Percentiles rank a stretch among this genome's conserved stretches.
Conservation (phyloP, 2,113 vertebrate genomes). For the Leucopsar rothschildi region DNA sequence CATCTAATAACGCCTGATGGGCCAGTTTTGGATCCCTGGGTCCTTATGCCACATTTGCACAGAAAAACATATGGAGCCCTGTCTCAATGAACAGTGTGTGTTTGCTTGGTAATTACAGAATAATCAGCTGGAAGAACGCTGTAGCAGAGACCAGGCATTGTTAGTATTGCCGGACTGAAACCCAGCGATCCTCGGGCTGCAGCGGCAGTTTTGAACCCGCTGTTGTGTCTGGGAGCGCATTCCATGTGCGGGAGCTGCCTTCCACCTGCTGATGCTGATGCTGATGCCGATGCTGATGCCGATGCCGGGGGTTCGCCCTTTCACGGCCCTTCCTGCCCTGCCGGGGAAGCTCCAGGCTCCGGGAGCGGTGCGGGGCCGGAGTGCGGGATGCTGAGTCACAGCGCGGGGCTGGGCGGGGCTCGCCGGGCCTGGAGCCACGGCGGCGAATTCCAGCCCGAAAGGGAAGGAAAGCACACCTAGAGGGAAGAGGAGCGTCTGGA, state of each 20-base stretch:
- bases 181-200: rapidly evolving
- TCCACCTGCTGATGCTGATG: neutral
- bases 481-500: neutral
- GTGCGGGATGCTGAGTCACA: conserved; percentile 47
- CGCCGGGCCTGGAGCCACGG: neutral
- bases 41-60: neutral
- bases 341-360: neutral
- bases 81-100: neutral
- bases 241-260: neutral
- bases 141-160: neutral
- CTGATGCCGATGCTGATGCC: too few species aligned
- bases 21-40: neutral
- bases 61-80: neutral
- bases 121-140: neutral
- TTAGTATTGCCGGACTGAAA: neutral
- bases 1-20: neutral
- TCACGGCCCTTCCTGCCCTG: rapidly evolving
- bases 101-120: neutral
- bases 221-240: rapidly evolving
- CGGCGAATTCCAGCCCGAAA: neutral
- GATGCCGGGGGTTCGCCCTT: neutral
- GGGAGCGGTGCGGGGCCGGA: neutral
- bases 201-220: neutral
- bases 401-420: neutral
- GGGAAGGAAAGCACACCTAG: rapidly evolving